Base-by-base conservation (phyloP, 2,113 vertebrate species). In the Pomatostomus ruficeps region DNA sequence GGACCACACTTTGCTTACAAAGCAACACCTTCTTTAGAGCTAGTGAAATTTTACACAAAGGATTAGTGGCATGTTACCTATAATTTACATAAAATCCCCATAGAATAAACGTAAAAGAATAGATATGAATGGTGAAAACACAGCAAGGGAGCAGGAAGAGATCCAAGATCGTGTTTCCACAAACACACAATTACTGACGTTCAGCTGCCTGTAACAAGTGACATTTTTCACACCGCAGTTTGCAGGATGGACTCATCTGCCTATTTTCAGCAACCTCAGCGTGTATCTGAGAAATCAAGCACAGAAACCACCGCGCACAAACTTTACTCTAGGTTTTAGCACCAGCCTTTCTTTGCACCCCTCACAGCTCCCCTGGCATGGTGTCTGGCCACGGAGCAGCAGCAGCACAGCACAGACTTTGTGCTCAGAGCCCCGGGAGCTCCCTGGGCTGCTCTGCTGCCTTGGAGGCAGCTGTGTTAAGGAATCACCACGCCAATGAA, bases 151-250 rank as follows among this genome's bases (percentile, higher is more conserved):
- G 40, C 0, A 0, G 43, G n/a, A 78, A 31, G 18, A 73, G 51
- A 75, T n/a, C n/a, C 2, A n/a, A n/a, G 20, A 17, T 7, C 2
- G 0, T 2, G 3, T 11, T 54, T 48, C 13, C 38, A 40, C 45
- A 38, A 71, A 36, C 45, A 19, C 16, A 25, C 28, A 13, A 23
- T 28, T n/a, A n/a, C n/a, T n/a, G n/a, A n/a, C n/a, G n/a, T n/a
- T n/a, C n/a, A n/a, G 29, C 45, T 7, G 12, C 43, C 42, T 9
- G 10, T 0, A 36, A 25, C 11, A 49, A 55, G 48, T 1, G 1
- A 33, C 6, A 11, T 9, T 61, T 43, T 31, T 43, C 63, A 46
- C 36, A 31, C 11, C 4, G 0, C 36, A 42, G 22, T 45, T 28
- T 42, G 71, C 43, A 40, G 70, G 35, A 70, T 0, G 2, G 57